These are phyloP conservation scores for Balearica regulorum DNA, from an alignment of 2,797 vertebrate species.

Conservation along the genomic window DNA sequence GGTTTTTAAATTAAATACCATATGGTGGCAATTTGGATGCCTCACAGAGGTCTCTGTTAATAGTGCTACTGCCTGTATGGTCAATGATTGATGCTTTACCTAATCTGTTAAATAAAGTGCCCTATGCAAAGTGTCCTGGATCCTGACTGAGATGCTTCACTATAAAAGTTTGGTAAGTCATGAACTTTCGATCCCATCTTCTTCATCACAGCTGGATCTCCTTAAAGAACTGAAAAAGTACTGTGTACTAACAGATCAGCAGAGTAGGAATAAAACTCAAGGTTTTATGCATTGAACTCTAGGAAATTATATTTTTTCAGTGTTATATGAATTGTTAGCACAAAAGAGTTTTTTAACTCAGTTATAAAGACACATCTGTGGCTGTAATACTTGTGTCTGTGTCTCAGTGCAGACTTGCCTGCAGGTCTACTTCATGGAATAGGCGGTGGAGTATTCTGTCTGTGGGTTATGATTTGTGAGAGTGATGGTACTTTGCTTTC, in stretches of 20 bases:
- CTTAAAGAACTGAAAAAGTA: neutral
- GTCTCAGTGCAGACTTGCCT: neutral
- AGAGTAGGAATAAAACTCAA: neutral
- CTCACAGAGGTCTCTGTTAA: neutral
- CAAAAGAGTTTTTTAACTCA: neutral
- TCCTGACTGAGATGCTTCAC: neutral
- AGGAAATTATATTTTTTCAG: neutral
- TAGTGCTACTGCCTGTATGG: neutral
- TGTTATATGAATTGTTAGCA: neutral
- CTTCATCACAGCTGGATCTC: neutral
- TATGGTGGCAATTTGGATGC: neutral
- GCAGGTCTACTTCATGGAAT: neutral
- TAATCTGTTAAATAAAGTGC: neutral
- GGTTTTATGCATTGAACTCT: neutral
- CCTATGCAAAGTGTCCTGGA: neutral
- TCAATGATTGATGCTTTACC: neutral
- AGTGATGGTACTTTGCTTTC: neutral
- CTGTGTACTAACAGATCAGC: neutral
- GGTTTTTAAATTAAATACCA: neutral
- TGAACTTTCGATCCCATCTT: neutral
- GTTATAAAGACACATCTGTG: neutral
- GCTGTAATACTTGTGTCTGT: neutral
- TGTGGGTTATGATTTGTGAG: neutral
- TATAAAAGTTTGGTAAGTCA: neutral
- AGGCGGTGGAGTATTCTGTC: neutral